These are phyloP conservation scores for Thunnus albacares DNA, from an alignment of 2,797 vertebrate species.

Conservation along the genomic window DNA sequence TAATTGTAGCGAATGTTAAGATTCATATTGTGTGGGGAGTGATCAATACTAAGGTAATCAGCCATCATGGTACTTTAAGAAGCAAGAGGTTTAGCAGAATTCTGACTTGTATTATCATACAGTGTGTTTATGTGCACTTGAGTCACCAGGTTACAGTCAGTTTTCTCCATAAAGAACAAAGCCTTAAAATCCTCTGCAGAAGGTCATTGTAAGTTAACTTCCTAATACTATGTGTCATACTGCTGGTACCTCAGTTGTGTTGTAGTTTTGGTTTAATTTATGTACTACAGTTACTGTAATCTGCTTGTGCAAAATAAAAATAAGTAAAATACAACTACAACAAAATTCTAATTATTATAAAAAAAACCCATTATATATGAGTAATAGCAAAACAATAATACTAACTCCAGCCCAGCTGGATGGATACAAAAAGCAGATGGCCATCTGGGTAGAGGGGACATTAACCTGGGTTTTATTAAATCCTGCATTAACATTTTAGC, in stretches of 20 bases:
- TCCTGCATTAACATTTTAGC: slow-evolving; percentile 69
- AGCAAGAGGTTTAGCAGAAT: too few species aligned
- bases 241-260: neutral
- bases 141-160: too few species aligned
- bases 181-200: neutral
- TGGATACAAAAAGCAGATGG: slow-evolving; percentile 21
- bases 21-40: too few species aligned
- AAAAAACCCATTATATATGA: neutral
- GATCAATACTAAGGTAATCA: too few species aligned
- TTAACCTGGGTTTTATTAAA: slow-evolving; percentile 53
- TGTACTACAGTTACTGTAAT: neutral
- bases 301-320: neutral
- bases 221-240: neutral
- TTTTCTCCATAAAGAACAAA: neutral
- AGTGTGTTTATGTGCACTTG: too few species aligned
- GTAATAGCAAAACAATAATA: neutral
- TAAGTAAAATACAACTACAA: neutral
- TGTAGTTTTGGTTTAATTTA: neutral
- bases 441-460: slow-evolving; percentile 40
- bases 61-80: too few species aligned
- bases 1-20: too few species aligned
- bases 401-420: neutral
- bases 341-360: neutral
- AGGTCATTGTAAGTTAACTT: neutral
- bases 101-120: too few species aligned